These are phyloP conservation scores for Aphelenchoides besseyi DNA, from an alignment of 1,140 invertebrate species.

Conservation along the genomic window DNA sequence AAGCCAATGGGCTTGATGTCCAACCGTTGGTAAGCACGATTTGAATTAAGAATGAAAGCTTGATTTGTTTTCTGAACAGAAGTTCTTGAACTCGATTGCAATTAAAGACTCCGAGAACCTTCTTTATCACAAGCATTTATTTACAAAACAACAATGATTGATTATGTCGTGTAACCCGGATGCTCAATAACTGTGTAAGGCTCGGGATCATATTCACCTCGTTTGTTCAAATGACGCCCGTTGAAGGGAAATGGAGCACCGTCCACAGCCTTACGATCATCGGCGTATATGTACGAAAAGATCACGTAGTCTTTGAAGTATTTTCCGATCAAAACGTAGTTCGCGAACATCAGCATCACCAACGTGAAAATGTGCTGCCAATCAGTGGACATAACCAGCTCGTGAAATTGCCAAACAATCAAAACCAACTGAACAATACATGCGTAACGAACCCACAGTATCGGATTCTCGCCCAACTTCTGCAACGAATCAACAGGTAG, in stretches of 20 bases:
- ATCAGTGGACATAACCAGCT: conserved; percentile 74
- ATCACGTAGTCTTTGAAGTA: conserved; percentile 69
- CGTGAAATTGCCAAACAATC: conserved; percentile 74
- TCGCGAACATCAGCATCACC: conserved; percentile 78
- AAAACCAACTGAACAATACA: conserved; percentile 67
- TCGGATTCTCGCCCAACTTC: conserved; percentile 82
- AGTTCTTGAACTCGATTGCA: no score
- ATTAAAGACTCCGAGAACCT: no score
- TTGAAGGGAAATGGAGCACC: conserved; percentile 1
- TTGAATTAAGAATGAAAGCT: no score
- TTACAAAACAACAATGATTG: no score
- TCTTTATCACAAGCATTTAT: no score
- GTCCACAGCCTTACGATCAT: neutral
- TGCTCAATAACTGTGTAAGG: no score
- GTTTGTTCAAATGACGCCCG: neutral
- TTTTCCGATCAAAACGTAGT: conserved; percentile 86
- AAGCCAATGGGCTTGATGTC: no score
- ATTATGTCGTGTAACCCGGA: no score
- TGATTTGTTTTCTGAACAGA: no score
- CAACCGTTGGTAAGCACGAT: no score
- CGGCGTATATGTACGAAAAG: conserved; percentile 5
- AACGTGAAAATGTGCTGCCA: conserved; percentile 88
- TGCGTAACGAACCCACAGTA: conserved; percentile 73
- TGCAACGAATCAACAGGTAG: conserved; percentile 64
- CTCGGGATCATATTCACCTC: neutral